phyloP scores from a whole-genome alignment of 2,888 invertebrate species.

The Microctonus aethiopoides region DNA sequence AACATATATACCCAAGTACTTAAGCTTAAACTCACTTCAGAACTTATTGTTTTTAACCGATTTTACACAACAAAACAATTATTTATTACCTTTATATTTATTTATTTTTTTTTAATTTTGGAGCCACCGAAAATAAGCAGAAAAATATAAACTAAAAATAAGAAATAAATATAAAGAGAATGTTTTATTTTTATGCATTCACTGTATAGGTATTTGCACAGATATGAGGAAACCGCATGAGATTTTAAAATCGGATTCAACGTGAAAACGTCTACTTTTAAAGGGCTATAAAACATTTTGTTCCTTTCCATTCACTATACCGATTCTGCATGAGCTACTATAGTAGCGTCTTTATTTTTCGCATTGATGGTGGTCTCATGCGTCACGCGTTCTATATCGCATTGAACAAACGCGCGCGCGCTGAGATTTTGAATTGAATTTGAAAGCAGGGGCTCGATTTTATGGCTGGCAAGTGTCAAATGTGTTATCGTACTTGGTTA shows the following conservation, averaged over 20 bases:
- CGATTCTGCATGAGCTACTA: slow-evolving; percentile 30
- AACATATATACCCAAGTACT: neutral
- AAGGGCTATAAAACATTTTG: slow-evolving; percentile 64
- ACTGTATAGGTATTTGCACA: slow-evolving; percentile 33
- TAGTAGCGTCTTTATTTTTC: neutral
- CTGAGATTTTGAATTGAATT: slow-evolving; percentile 64
- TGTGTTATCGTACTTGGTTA: slow-evolving; percentile 28
- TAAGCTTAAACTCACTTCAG: neutral
- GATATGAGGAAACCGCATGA: slow-evolving; percentile 22
- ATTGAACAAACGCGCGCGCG: slow-evolving; percentile 26
- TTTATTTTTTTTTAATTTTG: neutral
- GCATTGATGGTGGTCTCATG: neutral
- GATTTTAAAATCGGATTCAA: slow-evolving; percentile 24
- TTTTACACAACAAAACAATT: neutral
- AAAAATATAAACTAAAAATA: neutral
- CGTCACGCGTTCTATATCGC: neutral
- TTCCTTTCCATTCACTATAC: slow-evolving; percentile 57
- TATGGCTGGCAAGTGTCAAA: slow-evolving; percentile 58
- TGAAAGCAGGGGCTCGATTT: slow-evolving; percentile 63
- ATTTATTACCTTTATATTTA: no score
- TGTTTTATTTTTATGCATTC: slow-evolving; percentile 20
- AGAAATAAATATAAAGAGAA: neutral
- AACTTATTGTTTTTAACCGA: neutral
- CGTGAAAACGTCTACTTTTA: slow-evolving; percentile 42
- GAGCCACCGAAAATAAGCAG: neutral